Evolutionary conservation across 2,888 invertebrate species (phyloP).

Genomic region (Dichetophora obliterata): DNA sequence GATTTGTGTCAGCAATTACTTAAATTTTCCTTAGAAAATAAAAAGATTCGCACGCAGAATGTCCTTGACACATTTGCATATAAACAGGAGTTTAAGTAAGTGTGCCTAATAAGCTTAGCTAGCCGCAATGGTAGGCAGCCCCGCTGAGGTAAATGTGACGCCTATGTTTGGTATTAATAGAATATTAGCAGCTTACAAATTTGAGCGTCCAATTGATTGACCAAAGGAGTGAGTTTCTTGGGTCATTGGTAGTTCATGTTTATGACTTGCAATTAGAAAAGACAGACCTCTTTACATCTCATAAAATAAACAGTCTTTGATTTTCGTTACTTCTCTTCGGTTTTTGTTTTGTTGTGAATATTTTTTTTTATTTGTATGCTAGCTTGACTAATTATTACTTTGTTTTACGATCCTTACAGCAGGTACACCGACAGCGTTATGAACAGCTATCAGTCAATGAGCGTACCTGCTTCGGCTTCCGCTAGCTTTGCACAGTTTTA

Average conservation of each 20-base stretch:
- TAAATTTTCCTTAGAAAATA: not conserved
- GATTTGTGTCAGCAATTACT: not conserved
- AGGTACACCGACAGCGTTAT: constrained; percentile 70
- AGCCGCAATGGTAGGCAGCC: not conserved
- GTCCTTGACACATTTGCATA: constrained; percentile 64
- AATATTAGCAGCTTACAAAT: not conserved
- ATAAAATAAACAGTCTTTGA: not conserved
- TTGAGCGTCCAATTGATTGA: not conserved
- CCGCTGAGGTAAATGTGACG: not conserved
- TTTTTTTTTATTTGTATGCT: constrained; percentile 23
- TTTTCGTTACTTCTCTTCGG: not conserved
- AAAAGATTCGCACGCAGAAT: constrained; percentile 57
- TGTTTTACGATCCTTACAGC: constrained; percentile 50
- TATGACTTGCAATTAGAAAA: no score
- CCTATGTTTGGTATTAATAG: not conserved
- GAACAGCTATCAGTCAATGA: constrained; percentile 71
- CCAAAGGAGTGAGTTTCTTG: not conserved
- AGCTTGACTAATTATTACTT: constrained; percentile 7
- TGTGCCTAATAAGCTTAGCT: not conserved
- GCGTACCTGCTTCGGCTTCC: constrained; percentile 70
- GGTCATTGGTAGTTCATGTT: no score
- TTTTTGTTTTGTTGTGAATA: not conserved
- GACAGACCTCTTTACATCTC: no score
- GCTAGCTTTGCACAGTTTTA: constrained; percentile 84
- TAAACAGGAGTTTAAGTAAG: not conserved